Evolutionary conservation across 2,113 vertebrate species (phyloP).

Genomic region (human (Homo sapiens)): GRCh38 chr5:160833501-160834000

Average conservation of each 20-base stretch:
- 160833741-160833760: background rate
- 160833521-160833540: background rate
- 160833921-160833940: background rate
- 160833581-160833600: background rate
- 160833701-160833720: background rate
- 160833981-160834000: background rate
- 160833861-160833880: background rate
- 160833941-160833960: background rate
- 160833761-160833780: background rate
- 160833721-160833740: background rate
- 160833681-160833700: background rate
- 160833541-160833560: background rate
- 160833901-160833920: background rate
- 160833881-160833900: background rate
- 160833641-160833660: background rate
- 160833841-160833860: conserved; percentile 20
- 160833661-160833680: background rate
- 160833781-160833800: background rate
- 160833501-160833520: background rate
- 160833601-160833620: background rate
- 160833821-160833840: background rate
- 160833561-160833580: background rate
- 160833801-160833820: background rate
- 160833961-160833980: background rate
- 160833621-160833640: background rate